Evolutionary conservation across 2,888 invertebrate genomes (phyloP), one percentile per base, ranked within the genome.

Genomic region (Drosophila koepferae): DNA sequence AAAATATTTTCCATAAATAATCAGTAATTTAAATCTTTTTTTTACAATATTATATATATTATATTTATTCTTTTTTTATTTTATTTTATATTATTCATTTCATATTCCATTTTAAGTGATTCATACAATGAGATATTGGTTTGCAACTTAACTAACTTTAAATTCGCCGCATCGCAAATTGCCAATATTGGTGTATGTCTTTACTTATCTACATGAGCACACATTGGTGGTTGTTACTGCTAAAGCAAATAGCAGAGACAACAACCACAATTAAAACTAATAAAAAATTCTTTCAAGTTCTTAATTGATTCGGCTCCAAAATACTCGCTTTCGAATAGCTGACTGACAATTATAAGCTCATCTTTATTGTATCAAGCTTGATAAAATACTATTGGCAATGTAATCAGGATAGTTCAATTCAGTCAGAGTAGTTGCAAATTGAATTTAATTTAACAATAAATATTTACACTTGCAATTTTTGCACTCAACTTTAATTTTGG

Each of bases 151-250:
- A 18, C 49, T 51, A 12, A 18, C 1, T 12, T 6, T 0, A 7
- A 18, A 51, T 51, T 51, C 51, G 14, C 34, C 34, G 3, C 3
- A 18, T 18, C 2, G 1, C 2, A n/a, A 48, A 12, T 34, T n/a
- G 18, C 6, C 18, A 3, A 1, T 12, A 7, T 18, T 20, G 34
- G 51, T 51, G 34, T 2, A 12, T 36, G 34, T 51, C 51, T 18
- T 18, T 43, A 36, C 34, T 49, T 31, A 41, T 51, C 53, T 4
- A 12, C 16, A 55, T 6, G 28, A 28, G 1, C 69, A 59, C 55
- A 28, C 1, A 3, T 9, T 18, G 63, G 73, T 36, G n/a, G 23
- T 38, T 51, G 53, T 43, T 40, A 51, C 9, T 18, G 23, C 65
- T 75, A 28, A 20, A 5, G 0, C 16, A n/a, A 1, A 2, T 23